Evolutionary conservation across 2,888 invertebrate genomes (phyloP), one percentile per base, ranked within the genome.

Genomic region (Liposcelis brunnea): DNA sequence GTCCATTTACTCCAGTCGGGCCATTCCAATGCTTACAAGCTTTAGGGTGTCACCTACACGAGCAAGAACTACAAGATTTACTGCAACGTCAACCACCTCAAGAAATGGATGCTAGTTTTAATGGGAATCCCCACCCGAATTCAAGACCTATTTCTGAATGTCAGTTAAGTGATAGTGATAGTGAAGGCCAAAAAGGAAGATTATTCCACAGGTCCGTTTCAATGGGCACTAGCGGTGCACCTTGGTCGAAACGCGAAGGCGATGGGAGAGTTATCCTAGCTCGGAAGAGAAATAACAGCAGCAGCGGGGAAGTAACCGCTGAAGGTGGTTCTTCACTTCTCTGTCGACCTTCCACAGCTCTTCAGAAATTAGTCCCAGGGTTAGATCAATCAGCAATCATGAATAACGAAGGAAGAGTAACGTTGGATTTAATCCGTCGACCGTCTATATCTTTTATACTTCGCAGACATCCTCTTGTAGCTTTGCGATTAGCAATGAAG

Each of bases 381-480:
- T 70, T 74, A 59, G 70, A 75, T 52, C 66, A 67, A 47, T 68
- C 70, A 0, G 68, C 69, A 1, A 67, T 65, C 47, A 66, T 70
- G 11, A 63, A 67, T 1, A 54, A 57, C 10, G 58, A 58, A 2
- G 63, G 63, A 51, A 59, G 60, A 33, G 64, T 67, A 2, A 66
- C 57, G 38, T 64, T 74, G 8, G 68, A 70, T 7, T 62, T 82
- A n/a, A 65, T 85, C 51, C 74, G 74, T 53, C 72, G 90, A 32
- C 90, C 93, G 0, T 86, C 93, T 1, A 75, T 95, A 67, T 67
- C 79, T 0, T 97, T 97, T 59, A 77, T 94, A 38, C 69, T 85
- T 2, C 79, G 83, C 49, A 77, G 82, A 49, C 84, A 91, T 55
- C 89, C 94, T 59, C 68, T 95, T 36, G 82, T 83, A 21, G 75